Evolutionary conservation across 2,888 invertebrate species (phyloP), one percentile per base, ranked within the genome.

Genomic region (Drosophila nr. medialis): DNA sequence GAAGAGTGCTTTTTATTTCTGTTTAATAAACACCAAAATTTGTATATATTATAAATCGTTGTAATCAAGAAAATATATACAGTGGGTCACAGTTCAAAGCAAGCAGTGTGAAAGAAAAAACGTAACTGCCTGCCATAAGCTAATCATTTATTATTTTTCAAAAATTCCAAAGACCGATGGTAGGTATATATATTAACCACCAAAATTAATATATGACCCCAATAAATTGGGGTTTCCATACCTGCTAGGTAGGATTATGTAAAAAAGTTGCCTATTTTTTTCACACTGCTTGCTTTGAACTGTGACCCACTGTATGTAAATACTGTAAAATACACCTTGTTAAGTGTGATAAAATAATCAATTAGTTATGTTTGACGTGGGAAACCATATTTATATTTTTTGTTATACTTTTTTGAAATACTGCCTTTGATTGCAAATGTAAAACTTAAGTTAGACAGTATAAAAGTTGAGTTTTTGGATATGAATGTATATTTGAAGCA

Each of bases 381-480:
- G 21, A 42, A 13, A 6, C 2, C 11, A 42, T 21, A 21, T 45
- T 45, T 7, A 1, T 30, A 0, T 2, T 30, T 30, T 13, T 42
- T 13, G 5, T 11, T 42, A 1, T 13, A 42, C n/a, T 42, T 6
- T 21, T 40, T 27, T 4, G 8, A 2, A 2, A 10, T 11, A 18
- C 10, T 5, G 13, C 18, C 5, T 27, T 49, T 49, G 49, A 27
- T 27, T 5, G 30, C 6, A 18, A 18, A 30, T 30, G 29, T 42
- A 6, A 21, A 56, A 30, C 21, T n/a, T 30, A 5, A 58, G 7
- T 13, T 15, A 3, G 6, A 11, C 32, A 18, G 30, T 56, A 38
- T 54, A 53, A 42, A 66, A 65, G 64, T 51, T 11, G 30, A 55
- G 50, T 29, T 56, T 36, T 51, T 40, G 27, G 13, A 15, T n/a